These are phyloP conservation scores for Pristionchus japonicus DNA, from an alignment of 2,888 invertebrate species.

Conservation along the genomic window DNA sequence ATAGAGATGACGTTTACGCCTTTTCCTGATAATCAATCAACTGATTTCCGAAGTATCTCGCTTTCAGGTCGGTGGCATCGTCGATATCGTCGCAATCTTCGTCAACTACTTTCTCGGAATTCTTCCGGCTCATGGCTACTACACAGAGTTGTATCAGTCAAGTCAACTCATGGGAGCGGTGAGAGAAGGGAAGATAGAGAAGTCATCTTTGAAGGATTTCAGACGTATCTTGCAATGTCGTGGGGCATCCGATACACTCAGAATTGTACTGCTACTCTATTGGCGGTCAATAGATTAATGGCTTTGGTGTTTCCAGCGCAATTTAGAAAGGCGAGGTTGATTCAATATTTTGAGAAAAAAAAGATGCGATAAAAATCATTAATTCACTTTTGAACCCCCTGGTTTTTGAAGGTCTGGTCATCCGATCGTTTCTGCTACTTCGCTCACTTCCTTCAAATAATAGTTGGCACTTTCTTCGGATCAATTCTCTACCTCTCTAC, in stretches of 20 bases:
- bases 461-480: neutral
- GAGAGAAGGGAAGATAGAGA: neutral
- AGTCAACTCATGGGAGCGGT: neutral
- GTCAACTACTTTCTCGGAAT: constrained; percentile 13
- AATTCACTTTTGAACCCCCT: neutral
- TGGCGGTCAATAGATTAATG: constrained; percentile 8
- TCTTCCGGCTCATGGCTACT: neutral
- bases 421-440: constrained; percentile 22
- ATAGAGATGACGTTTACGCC: too few species aligned
- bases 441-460: neutral
- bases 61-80: neutral
- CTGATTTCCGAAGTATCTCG: too few species aligned
- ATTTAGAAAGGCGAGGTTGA: neutral
- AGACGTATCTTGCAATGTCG: constrained; percentile 22
- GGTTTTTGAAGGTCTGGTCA: neutral
- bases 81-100: neutral
- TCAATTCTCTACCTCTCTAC: neutral
- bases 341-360: neutral
- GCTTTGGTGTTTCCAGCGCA: neutral
- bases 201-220: neutral
- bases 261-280: neutral
- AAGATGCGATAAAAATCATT: too few species aligned
- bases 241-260: constrained; percentile 16
- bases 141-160: neutral
- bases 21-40: too few species aligned